phyloP scores from a whole-genome alignment of 2,113 vertebrate genomes.

The Trogon surrucura region DNA sequence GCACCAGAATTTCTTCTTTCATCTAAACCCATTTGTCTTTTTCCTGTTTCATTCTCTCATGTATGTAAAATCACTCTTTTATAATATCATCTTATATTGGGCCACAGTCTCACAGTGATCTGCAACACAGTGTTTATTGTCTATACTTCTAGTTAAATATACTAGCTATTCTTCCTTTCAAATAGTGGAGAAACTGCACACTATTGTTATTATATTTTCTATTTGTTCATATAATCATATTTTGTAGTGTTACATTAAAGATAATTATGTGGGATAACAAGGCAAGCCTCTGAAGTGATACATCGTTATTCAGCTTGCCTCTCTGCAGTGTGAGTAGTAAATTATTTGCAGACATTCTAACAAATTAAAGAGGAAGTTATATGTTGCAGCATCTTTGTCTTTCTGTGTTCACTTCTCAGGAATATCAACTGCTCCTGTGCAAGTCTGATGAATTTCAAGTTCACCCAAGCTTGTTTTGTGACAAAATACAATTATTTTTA shows the following conservation, averaged over 20 bases:
- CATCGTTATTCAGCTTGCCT: background rate
- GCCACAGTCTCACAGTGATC: background rate
- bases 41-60: background rate
- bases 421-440: background rate
- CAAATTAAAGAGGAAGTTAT: background rate
- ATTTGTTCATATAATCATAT: background rate
- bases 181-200: background rate
- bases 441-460: background rate
- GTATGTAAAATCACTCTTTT: background rate
- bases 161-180: background rate
- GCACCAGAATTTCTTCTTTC: background rate
- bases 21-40: background rate
- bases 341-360: background rate
- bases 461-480: background rate
- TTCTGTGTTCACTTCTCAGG: background rate
- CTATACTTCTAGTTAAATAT: background rate
- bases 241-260: background rate
- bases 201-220: background rate
- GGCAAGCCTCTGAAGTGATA: background rate
- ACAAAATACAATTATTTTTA: constrained; percentile 3
- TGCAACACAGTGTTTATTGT: background rate
- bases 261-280: background rate
- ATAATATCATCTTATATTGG: background rate
- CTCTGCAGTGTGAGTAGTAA: background rate
- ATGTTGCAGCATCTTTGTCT: background rate